Evolutionary conservation across 2,888 invertebrate genomes (phyloP).

Genomic region (Dendrolimus pini): DNA sequence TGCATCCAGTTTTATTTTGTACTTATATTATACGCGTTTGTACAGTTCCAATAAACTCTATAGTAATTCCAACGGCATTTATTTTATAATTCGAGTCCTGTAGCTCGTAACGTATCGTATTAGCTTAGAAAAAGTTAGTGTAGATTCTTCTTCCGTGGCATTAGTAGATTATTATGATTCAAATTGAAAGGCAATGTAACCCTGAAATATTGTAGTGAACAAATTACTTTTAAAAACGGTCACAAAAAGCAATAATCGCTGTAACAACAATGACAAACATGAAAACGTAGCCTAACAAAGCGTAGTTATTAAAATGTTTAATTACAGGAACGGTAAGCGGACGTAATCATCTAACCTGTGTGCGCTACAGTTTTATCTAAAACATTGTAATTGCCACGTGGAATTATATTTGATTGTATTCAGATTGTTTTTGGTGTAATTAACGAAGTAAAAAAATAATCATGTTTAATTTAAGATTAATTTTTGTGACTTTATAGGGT

Average conservation of each 20-base stretch:
- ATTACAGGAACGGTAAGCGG: conserved; percentile 71
- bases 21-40: too few relatives aligned
- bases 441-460: background rate
- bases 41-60: too few relatives aligned
- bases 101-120: too few relatives aligned
- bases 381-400: conserved; percentile 55
- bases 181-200: too few relatives aligned
- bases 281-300: conserved; percentile 33
- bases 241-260: conserved; percentile 2
- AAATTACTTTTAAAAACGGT: conserved; percentile 5
- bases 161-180: too few relatives aligned
- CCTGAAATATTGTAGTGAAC: background rate
- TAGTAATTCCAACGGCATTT: too few relatives aligned
- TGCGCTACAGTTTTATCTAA: conserved; percentile 65
- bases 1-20: too few relatives aligned
- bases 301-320: conserved; percentile 71
- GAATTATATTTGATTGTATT: conserved; percentile 29
- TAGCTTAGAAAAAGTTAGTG: too few relatives aligned
- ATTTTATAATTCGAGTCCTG: too few relatives aligned
- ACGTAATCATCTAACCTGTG: conserved; percentile 49
- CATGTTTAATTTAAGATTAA: too few relatives aligned
- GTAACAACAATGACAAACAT: conserved; percentile 17
- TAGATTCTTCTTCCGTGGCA: too few relatives aligned
- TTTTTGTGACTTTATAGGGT: too few relatives aligned
- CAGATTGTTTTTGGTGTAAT: conserved; percentile 6